Percentiles rank a stretch among this genome's conserved stretches.
Conservation (phyloP, 2,888 invertebrate species). For the Agrotis puta region DNA sequence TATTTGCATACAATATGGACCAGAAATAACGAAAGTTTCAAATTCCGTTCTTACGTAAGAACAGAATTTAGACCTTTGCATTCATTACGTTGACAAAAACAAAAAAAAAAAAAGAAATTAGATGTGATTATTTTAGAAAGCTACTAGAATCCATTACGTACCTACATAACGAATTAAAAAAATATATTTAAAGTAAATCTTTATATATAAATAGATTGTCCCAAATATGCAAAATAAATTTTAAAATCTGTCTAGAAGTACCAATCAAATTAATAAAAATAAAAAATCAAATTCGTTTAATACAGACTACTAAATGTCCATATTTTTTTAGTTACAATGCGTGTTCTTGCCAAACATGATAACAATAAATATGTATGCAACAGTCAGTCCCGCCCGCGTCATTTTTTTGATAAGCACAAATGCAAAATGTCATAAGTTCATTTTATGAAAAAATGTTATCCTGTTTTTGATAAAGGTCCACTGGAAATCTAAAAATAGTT, state of each 20-base stretch:
- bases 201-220: too few relatives aligned
- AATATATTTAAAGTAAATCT: too few relatives aligned
- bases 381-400: background rate
- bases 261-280: too few relatives aligned
- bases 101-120: background rate
- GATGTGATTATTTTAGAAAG: background rate
- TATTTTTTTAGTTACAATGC: too few relatives aligned
- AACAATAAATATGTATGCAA: slow-evolving; percentile 15
- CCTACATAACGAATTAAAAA: background rate
- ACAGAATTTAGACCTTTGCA: background rate
- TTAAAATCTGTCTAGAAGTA: background rate
- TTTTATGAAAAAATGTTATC: slow-evolving; percentile 8
- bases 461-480: slow-evolving; percentile 15
- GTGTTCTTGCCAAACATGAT: background rate
- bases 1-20: slow-evolving; percentile 47
- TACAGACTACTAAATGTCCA: too few relatives aligned
- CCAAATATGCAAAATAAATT: too few relatives aligned
- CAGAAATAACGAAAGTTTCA: slow-evolving; percentile 5
- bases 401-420: slow-evolving; percentile 20
- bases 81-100: background rate
- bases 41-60: too few relatives aligned
- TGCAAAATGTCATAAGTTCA: slow-evolving; percentile 14
- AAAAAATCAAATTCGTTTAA: too few relatives aligned
- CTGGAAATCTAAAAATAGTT: background rate
- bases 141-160: background rate